A percentile compares a stretch with the other conserved stretches of the same genome.
Evolutionary conservation across 2,888 invertebrate species (phyloP).

Genomic region (Clostera curtula): DNA sequence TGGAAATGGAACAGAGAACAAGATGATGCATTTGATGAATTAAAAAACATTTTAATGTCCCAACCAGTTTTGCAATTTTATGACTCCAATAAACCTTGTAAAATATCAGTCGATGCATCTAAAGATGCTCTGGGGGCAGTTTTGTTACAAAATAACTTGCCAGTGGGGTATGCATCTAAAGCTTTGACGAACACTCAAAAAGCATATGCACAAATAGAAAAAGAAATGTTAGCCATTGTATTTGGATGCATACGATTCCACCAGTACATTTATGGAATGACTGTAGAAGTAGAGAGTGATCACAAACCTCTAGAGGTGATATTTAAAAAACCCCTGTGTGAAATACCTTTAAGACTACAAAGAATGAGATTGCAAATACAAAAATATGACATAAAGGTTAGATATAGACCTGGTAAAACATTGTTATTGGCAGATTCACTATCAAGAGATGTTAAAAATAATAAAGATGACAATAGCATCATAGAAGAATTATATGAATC

Average conservation of each 20-base stretch:
- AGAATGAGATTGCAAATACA: slow-evolving; percentile 13
- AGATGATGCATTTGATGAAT: slow-evolving; percentile 4
- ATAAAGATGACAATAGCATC: slow-evolving; percentile 1
- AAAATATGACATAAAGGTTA: slow-evolving; percentile 11
- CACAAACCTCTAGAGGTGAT: slow-evolving; percentile 7
- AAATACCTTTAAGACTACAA: slow-evolving; percentile 9
- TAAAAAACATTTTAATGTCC: slow-evolving; percentile 5
- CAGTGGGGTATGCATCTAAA: slow-evolving; percentile 7
- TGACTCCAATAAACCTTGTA: slow-evolving; percentile 6
- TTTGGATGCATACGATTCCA: slow-evolving; percentile 11
- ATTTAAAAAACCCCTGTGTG: slow-evolving; percentile 13
- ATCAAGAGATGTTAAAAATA: too few species aligned
- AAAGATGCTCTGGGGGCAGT: slow-evolving; percentile 13
- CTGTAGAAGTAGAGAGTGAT: slow-evolving; percentile 6
- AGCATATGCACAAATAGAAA: slow-evolving; percentile 14
- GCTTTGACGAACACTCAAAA: slow-evolving; percentile 9
- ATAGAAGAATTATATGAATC: slow-evolving; percentile 3
- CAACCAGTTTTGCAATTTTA: slow-evolving; percentile 11
- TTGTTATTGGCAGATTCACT: slow-evolving; percentile 12
- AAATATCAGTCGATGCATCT: slow-evolving; percentile 12
- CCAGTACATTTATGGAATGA: slow-evolving; percentile 5
- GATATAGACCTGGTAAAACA: slow-evolving; percentile 12
- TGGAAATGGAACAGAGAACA: slow-evolving; percentile 9
- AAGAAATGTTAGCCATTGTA: slow-evolving; percentile 12
- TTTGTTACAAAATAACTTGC: slow-evolving; percentile 11